Conservation (phyloP, 1,140 invertebrate genomes). For the Pogonognathellus flavescens region DNA sequence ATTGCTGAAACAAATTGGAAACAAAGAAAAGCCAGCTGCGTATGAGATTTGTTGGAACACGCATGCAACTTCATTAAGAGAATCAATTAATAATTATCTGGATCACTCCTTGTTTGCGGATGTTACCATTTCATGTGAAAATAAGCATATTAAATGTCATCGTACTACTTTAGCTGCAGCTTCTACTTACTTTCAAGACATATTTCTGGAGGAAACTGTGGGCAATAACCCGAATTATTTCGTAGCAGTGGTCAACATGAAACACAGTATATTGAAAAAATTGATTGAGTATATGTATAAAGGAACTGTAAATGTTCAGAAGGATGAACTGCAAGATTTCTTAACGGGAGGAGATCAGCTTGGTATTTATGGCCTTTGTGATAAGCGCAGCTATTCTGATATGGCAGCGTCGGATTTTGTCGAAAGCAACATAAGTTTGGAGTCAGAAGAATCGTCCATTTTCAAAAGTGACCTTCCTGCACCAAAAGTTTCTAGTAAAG, state of each 20-base stretch:
- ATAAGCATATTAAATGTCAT: background rate
- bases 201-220: background rate
- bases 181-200: background rate
- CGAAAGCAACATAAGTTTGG: background rate
- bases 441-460: background rate
- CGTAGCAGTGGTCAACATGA: conserved; percentile 42
- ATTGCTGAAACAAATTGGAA: background rate
- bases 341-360: background rate
- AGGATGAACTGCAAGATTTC: background rate
- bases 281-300: conserved; percentile 49
- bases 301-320: background rate
- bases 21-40: background rate
- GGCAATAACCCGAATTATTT: background rate
- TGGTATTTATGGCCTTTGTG: background rate
- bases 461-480: background rate
- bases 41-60: background rate
- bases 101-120: conserved; percentile 7
- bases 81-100: background rate
- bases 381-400: background rate
- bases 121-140: conserved; percentile 7
- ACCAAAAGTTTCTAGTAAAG: background rate
- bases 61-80: background rate
- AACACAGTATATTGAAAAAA: conserved; percentile 5
- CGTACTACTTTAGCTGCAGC: background rate
- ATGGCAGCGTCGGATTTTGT: background rate